phyloP scores from a whole-genome alignment of 1,140 invertebrate species.

The Meteorus sp. region DNA sequence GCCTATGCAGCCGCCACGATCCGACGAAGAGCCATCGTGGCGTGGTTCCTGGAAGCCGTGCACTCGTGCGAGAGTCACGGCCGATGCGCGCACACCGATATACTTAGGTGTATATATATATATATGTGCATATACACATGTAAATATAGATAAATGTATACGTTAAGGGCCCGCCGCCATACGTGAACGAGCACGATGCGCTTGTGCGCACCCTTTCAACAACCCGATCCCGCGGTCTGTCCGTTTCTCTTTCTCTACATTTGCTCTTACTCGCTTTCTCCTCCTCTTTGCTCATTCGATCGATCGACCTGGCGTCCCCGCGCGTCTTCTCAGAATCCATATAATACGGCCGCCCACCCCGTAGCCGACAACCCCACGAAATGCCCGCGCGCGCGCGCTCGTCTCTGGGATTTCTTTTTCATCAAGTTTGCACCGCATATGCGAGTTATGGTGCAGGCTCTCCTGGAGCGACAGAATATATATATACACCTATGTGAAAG shows the following conservation, averaged over 20 bases:
- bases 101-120: no score
- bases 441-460: neutral
- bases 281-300: no score
- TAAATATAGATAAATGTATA: no score
- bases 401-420: neutral
- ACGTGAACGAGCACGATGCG: neutral
- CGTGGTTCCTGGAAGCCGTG: slow-evolving; percentile 21
- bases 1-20: slow-evolving; percentile 27
- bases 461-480: neutral
- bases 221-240: neutral
- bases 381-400: neutral
- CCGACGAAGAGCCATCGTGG: slow-evolving; percentile 20
- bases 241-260: neutral
- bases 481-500: no score
- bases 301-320: no score
- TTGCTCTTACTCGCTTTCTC: neutral
- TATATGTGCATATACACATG: neutral
- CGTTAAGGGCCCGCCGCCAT: no score
- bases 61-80: slow-evolving; percentile 22
- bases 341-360: no score
- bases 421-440: neutral
- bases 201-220: neutral
- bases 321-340: no score
- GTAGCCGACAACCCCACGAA: no score
- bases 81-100: neutral